phyloP scores from a whole-genome alignment of 2,797 vertebrate species.

The Streptopelia turtur region DNA sequence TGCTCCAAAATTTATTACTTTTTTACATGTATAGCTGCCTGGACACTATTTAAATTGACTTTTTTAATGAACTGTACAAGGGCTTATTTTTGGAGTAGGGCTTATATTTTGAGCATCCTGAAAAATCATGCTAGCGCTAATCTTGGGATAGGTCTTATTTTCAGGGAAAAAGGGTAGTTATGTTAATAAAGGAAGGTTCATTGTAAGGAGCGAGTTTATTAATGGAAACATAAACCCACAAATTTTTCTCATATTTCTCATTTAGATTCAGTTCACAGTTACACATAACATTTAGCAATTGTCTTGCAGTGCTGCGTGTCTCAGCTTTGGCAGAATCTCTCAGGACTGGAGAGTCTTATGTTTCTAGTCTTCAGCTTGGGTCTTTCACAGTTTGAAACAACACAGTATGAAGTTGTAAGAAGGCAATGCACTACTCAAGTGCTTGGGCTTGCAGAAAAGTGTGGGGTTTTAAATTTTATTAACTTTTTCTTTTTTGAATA shows the following conservation, averaged over 20 bases:
- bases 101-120: too few species aligned
- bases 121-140: too few species aligned
- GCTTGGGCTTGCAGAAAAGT: not conserved
- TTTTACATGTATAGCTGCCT: too few species aligned
- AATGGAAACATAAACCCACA: not conserved
- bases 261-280: not conserved
- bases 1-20: too few species aligned
- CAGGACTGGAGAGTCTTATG: not conserved
- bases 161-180: too few species aligned
- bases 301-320: not conserved
- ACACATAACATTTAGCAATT: not conserved
- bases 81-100: too few species aligned
- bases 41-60: too few species aligned
- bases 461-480: too few species aligned
- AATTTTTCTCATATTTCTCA: accelerated
- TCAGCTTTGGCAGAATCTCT: not conserved
- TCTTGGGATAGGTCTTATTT: too few species aligned
- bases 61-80: too few species aligned
- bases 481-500: not conserved
- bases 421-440: not conserved
- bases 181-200: not conserved
- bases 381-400: not conserved
- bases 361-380: not conserved
- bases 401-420: not conserved
- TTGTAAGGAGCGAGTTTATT: not conserved